Conservation (phyloP, 2,113 vertebrate genomes). For the Jacana jacana region DNA sequence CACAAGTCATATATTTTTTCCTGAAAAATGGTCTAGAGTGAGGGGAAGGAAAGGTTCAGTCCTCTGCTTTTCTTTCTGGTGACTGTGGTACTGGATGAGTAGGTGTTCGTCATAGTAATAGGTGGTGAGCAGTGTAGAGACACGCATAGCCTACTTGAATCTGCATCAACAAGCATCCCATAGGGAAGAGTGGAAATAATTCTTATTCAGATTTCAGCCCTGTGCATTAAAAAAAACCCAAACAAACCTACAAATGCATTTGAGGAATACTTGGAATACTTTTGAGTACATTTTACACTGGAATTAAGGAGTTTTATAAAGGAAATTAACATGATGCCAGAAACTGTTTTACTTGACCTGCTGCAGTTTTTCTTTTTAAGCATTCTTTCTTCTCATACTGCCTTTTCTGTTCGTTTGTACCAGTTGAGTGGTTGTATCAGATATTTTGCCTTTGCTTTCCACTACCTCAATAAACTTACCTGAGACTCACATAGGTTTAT, state of each 20-base stretch:
- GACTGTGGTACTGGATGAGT: neutral
- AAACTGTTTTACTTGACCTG: neutral
- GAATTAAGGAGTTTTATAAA: neutral
- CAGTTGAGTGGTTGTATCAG: neutral
- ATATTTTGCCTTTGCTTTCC: neutral
- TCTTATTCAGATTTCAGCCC: neutral
- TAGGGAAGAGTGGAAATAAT: neutral
- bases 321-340: neutral
- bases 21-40: neutral
- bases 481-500: neutral
- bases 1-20: neutral
- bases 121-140: neutral
- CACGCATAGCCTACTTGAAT: neutral
- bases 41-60: neutral
- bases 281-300: neutral
- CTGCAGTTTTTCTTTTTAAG: neutral
- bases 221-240: neutral
- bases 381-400: neutral
- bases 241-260: neutral
- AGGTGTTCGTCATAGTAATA: neutral
- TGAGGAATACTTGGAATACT: too few relatives aligned
- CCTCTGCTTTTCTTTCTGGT: neutral
- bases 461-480: neutral
- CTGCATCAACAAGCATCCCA: neutral
- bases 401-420: neutral